These are phyloP conservation scores for Corythornis cristatus DNA, from an alignment of 2,113 vertebrate genomes.

Conservation along the genomic window DNA sequence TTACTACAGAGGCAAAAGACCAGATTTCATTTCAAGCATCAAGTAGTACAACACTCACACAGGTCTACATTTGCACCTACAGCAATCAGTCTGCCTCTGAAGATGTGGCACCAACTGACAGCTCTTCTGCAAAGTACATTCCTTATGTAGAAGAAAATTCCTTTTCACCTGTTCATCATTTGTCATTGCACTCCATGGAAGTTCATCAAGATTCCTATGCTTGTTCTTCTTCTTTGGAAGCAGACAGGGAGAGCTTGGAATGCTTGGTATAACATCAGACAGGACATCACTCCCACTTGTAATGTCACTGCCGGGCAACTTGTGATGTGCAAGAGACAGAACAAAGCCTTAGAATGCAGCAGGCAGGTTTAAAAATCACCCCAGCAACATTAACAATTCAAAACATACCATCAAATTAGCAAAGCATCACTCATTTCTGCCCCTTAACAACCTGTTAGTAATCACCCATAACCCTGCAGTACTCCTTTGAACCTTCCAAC, in stretches of 20 bases:
- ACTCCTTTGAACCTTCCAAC: neutral
- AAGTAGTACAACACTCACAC: neutral
- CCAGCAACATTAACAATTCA: constrained; percentile 20
- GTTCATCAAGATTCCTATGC: constrained; percentile 93
- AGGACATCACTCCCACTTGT: constrained; percentile 96
- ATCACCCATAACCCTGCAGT: neutral
- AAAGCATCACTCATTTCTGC: neutral
- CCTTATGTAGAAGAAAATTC: neutral
- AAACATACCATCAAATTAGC: constrained; percentile 29
- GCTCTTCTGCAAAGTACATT: neutral
- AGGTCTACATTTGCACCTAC: neutral
- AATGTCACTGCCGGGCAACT: constrained; percentile 97
- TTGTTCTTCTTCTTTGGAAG: constrained; percentile 94
- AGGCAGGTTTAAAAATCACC: constrained; percentile 8
- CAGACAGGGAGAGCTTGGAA: constrained; percentile 94
- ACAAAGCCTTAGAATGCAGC: constrained; percentile 17
- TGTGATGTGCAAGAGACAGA: constrained; percentile 36
- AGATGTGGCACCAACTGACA: neutral
- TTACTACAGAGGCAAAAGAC: neutral
- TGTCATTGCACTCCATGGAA: constrained; percentile 98
- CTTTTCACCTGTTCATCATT: constrained; percentile 92
- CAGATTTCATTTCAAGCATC: neutral
- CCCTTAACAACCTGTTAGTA: neutral
- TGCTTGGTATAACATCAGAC: constrained; percentile 96
- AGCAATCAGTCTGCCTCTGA: neutral